Base-by-base conservation (phyloP, 2,797 vertebrate genomes). In the Peromyscus aztecus region DNA sequence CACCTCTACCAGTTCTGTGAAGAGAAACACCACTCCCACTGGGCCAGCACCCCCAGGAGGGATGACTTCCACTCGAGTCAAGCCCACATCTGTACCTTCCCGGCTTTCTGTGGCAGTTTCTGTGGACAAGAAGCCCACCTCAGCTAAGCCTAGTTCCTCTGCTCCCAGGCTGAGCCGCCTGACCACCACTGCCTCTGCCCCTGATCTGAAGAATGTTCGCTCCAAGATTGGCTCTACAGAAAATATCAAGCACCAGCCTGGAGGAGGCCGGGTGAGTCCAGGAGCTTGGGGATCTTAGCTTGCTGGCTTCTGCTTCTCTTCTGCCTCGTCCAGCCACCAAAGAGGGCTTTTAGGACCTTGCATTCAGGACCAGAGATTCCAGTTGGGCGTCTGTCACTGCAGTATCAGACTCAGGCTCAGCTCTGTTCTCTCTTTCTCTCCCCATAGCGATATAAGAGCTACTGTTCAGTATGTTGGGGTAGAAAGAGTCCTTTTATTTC, bases 191-290 rank as follows among this genome's bases (percentile, higher is more conserved):
- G 2, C 93, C 24, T 96, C 99, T 0, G 97, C 97, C 40, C 98
- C 99, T 0, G 99, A 99, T 91, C 97, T 99, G 97, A 99, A 99
- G 90, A 99, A 99, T 0, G 97, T 98, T 0, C 99, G 99, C 43
- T 99, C 99, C 75, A 99, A 99, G 98, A 98, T 99, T 0, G 99
- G 99, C 85, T 99, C 99, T 2, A 99, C 99, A 0, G 99, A 99
- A 95, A 99, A 99, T 94, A 99, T 99, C 77, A 99, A 99, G 95
- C 98, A 99, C 95, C 99, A 99, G 98, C 99, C 99, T 0, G 99
- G 99, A 0, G 99, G 99, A 95, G 99, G 99, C 89, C 99, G 99
- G 99, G 99, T 99, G 94, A 96, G 99, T 84, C 4, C 7, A 21
- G n/a, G 76, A 61, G 19, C 23, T 11, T 12, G 9, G 19, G 8